Conservation (phyloP, 2,888 invertebrate species). For the Conistra vaccinii region DNA sequence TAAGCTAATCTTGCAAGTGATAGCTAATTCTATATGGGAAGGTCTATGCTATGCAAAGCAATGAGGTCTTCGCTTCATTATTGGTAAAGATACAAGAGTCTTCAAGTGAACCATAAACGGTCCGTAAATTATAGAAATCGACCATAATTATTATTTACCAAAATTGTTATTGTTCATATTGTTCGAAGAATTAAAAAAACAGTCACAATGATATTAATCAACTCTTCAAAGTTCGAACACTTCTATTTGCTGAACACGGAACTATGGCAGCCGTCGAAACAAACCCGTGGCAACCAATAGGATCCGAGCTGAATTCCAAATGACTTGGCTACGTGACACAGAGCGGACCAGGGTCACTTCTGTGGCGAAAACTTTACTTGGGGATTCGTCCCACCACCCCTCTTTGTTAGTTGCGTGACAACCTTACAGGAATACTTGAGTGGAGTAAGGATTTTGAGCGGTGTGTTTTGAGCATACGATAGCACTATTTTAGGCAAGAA, state of each 20-base stretch:
- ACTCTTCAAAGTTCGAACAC: conserved; percentile 23
- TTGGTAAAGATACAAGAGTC: no score
- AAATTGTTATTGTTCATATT: not conserved
- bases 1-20: no score
- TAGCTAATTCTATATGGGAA: no score
- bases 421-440: conserved; percentile 47
- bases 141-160: not conserved
- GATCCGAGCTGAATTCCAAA: conserved; percentile 82
- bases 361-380: conserved; percentile 49
- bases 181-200: not conserved
- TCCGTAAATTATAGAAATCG: no score
- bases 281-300: conserved; percentile 76
- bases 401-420: conserved; percentile 57
- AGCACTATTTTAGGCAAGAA: not conserved
- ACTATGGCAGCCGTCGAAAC: conserved; percentile 77
- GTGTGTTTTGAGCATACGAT: not conserved
- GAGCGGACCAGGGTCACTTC: conserved; percentile 53
- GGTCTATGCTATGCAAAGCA: no score
- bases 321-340: conserved; percentile 80
- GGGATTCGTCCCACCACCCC: conserved; percentile 39
- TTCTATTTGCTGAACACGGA: conserved; percentile 63
- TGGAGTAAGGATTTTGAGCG: conserved; percentile 12
- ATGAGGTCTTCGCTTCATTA: no score
- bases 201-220: conserved; percentile 43
- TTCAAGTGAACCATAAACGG: no score